Evolutionary conservation across 2,888 invertebrate species (phyloP).

Genomic region (Notocelia uddmanniana): DNA sequence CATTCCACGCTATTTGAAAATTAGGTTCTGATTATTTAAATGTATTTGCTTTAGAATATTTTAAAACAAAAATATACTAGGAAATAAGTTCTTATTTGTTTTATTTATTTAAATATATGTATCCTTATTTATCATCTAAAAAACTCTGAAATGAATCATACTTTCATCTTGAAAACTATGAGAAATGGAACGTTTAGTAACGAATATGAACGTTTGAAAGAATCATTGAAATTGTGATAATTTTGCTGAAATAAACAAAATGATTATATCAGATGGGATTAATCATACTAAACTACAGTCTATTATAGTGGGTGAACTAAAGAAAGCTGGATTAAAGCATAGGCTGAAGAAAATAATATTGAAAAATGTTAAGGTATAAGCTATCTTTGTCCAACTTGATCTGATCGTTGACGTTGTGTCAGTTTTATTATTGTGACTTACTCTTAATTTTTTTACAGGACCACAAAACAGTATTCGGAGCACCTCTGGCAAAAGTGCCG

Average conservation of each 20-base stretch:
- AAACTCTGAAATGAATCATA: not conserved
- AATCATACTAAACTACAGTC: slow-evolving; percentile 81
- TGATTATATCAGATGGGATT: slow-evolving; percentile 82
- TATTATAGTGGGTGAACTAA: slow-evolving; percentile 88
- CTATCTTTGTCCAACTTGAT: not conserved
- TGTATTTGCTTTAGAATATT: too few relatives aligned
- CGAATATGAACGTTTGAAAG: slow-evolving; percentile 66
- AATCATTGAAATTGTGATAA: slow-evolving; percentile 47
- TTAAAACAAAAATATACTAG: not conserved
- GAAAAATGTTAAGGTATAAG: slow-evolving; percentile 82
- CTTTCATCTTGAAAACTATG: not conserved
- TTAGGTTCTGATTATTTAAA: too few relatives aligned
- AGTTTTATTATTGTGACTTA: not conserved
- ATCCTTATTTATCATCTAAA: not conserved
- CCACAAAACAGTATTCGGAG: slow-evolving; percentile 80
- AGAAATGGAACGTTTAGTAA: slow-evolving; percentile 51
- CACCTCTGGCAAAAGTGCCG: slow-evolving; percentile 78
- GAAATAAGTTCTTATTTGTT: not conserved
- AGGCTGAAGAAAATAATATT: slow-evolving; percentile 88
- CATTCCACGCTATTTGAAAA: too few relatives aligned
- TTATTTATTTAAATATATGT: not conserved
- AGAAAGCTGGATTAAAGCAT: slow-evolving; percentile 90
- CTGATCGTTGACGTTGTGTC: not conserved
- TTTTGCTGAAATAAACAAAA: slow-evolving; percentile 63
- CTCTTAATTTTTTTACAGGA: slow-evolving; percentile 62